phyloP scores from a whole-genome alignment of 2,113 vertebrate species.

The Chaenocephalus aceratus region DNA sequence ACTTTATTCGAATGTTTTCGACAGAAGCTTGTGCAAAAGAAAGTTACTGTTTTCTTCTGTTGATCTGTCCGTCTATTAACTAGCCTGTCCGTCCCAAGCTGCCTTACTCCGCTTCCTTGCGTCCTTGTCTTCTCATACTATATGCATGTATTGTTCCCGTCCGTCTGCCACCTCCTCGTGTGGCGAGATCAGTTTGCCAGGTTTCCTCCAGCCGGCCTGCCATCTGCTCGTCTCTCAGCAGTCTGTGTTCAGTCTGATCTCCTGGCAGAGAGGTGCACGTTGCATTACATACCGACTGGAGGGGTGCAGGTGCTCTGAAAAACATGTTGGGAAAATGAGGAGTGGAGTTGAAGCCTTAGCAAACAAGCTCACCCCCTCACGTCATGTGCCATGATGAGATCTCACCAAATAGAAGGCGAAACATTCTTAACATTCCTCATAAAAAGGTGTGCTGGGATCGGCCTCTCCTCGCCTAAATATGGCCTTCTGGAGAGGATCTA shows the following conservation, averaged over 20 bases:
- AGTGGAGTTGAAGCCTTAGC: slow-evolving; percentile 22
- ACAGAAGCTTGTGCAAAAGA: too few relatives aligned
- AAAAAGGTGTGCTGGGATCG: slow-evolving; percentile 39
- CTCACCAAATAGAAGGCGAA: slow-evolving; percentile 44
- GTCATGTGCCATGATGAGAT: slow-evolving; percentile 34
- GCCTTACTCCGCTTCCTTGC: neutral
- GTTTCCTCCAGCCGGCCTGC: slow-evolving; percentile 46
- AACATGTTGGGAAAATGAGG: slow-evolving; percentile 3
- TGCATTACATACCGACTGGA: neutral
- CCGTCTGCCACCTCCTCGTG: neutral
- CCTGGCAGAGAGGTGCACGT: slow-evolving; percentile 35
- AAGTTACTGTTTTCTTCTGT: too few relatives aligned
- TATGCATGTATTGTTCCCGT: neutral
- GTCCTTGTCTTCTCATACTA: neutral
- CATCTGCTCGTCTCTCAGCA: slow-evolving; percentile 59
- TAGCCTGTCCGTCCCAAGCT: neutral
- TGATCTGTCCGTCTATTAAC: neutral
- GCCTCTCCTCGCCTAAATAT: slow-evolving; percentile 33
- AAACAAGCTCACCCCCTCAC: slow-evolving; percentile 8
- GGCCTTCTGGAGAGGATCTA: slow-evolving; percentile 18
- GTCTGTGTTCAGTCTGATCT: slow-evolving; percentile 40
- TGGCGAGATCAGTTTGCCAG: slow-evolving; percentile 45
- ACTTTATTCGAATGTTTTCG: too few relatives aligned
- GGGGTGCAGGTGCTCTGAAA: neutral
- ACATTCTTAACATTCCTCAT: slow-evolving; percentile 74